Evolutionary conservation across 2,113 vertebrate species (phyloP).

Genomic region (Mugil cephalus): DNA sequence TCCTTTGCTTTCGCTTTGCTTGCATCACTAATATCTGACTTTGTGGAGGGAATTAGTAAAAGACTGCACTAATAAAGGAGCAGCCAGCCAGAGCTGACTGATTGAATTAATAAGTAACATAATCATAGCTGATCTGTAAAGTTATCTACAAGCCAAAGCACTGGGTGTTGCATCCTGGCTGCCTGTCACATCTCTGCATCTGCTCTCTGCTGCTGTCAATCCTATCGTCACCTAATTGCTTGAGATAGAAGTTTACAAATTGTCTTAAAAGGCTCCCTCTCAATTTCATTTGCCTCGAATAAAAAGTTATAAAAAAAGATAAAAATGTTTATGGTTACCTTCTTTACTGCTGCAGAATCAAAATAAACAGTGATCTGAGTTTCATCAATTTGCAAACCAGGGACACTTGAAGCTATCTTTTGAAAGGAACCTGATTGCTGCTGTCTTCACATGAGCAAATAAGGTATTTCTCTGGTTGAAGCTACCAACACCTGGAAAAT

Average conservation of each 20-base stretch:
- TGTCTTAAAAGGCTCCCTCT: constrained; percentile 50
- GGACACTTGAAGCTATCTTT: neutral
- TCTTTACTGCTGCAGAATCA: constrained; percentile 41
- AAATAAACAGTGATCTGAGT: constrained; percentile 35
- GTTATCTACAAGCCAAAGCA: constrained; percentile 63
- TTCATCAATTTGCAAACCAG: neutral
- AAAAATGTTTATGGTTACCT: constrained; percentile 40
- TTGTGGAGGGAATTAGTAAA: constrained; percentile 65
- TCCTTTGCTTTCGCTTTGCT: constrained; percentile 49
- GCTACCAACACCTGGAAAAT: neutral
- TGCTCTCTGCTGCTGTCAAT: constrained; percentile 59
- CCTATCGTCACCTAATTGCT: constrained; percentile 64
- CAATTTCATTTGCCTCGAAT: constrained; percentile 47
- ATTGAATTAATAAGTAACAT: constrained; percentile 74
- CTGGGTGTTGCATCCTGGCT: constrained; percentile 42
- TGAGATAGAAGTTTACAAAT: constrained; percentile 62
- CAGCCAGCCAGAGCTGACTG: constrained; percentile 63
- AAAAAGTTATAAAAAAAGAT: constrained; percentile 18
- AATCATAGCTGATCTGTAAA: constrained; percentile 68
- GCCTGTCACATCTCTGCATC: constrained; percentile 61
- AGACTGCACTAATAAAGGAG: constrained; percentile 71
- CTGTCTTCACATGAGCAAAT: neutral
- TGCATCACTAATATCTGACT: constrained; percentile 60
- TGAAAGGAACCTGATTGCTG: too few relatives aligned
- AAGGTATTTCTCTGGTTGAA: neutral